Conservation (phyloP, 2,888 invertebrate species). For the Tipula unca region DNA sequence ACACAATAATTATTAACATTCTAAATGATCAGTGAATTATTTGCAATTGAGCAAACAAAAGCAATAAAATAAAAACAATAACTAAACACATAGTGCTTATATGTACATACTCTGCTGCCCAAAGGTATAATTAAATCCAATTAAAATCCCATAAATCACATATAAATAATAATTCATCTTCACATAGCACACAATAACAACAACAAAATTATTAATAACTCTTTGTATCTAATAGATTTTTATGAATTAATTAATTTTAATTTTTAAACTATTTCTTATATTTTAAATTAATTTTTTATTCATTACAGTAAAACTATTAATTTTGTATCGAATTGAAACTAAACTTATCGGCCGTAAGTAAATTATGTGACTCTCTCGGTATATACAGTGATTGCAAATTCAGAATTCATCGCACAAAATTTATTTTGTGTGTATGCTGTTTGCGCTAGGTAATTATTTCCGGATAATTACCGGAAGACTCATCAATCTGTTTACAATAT, state of each 20-base stretch:
- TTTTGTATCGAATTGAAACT: neutral
- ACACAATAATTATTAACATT: neutral
- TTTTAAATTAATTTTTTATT: neutral
- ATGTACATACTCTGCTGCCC: neutral
- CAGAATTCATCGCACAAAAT: neutral
- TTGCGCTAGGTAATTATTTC: neutral
- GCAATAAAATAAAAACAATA: no score
- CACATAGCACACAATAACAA: neutral
- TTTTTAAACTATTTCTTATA: neutral
- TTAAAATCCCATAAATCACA: neutral
- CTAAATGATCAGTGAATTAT: neutral
- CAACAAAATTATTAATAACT: neutral
- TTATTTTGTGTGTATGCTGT: neutral
- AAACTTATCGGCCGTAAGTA: neutral
- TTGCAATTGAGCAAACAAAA: neutral
- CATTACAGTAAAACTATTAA: neutral
- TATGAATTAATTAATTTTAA: neutral
- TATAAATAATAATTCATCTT: neutral
- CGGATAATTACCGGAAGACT: neutral
- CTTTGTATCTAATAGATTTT: neutral
- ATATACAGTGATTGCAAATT: neutral
- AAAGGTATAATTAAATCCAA: neutral
- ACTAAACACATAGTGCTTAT: no score
- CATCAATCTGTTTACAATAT: neutral
- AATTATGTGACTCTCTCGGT: neutral